Conservation (phyloP, 2,888 invertebrate genomes). For the Tanypteryx hageni region DNA sequence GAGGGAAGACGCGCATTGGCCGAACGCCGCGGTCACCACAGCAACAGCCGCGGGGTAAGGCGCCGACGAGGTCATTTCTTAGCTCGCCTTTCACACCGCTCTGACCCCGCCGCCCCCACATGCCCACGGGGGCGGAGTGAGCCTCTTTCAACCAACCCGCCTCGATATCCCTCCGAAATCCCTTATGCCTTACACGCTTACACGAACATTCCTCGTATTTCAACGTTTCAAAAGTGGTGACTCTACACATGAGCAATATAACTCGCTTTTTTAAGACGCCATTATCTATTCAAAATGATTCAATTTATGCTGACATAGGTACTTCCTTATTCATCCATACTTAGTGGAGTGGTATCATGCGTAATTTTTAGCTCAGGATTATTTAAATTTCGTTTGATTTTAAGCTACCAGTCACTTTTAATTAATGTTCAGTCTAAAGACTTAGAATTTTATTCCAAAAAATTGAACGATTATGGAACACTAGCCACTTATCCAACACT, state of each 20-base stretch:
- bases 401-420: too few species aligned
- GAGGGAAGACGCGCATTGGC: slow-evolving; percentile 65
- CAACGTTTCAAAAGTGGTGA: background rate
- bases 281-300: background rate
- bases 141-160: slow-evolving; percentile 1
- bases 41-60: slow-evolving; percentile 69
- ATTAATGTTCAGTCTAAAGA: too few species aligned
- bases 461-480: too few species aligned
- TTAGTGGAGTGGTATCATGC: too few species aligned
- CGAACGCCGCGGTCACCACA: slow-evolving; percentile 69
- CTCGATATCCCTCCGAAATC: background rate
- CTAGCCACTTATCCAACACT: too few species aligned
- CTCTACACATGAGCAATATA: background rate
- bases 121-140: slow-evolving; percentile 45
- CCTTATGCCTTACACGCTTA: background rate
- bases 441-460: too few species aligned
- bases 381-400: too few species aligned
- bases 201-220: background rate
- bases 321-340: too few species aligned
- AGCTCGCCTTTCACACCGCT: slow-evolving; percentile 76
- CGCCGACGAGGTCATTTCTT: slow-evolving; percentile 76
- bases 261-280: background rate
- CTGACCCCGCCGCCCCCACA: slow-evolving; percentile 71
- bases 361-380: too few species aligned
- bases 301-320: background rate